Percentiles rank a stretch among this genome's conserved stretches.
Conservation (phyloP, 2,888 invertebrate genomes). For the Thymelicus acteon region DNA sequence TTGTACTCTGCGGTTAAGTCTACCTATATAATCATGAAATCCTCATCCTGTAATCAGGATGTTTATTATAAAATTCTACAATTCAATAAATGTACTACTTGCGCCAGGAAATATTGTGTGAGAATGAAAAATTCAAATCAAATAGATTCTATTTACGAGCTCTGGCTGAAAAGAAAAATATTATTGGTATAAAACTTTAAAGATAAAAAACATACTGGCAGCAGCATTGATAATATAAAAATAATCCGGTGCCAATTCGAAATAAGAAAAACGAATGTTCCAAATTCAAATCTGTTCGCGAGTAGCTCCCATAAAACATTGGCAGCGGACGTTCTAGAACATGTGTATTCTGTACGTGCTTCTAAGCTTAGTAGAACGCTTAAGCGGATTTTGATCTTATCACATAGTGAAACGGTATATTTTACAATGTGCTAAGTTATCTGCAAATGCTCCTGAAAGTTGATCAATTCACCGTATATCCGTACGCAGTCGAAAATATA, state of each 20-base stretch:
- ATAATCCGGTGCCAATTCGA: constrained; percentile 9
- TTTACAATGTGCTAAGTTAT: background rate
- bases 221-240: background rate
- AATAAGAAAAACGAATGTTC: constrained; percentile 26
- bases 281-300: constrained; percentile 37
- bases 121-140: too few species aligned
- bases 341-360: constrained; percentile 36
- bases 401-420: background rate
- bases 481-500: constrained; percentile 30
- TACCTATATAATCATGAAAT: too few species aligned
- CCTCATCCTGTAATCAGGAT: too few species aligned
- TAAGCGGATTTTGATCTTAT: constrained; percentile 10
- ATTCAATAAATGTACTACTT: too few species aligned
- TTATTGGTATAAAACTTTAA: background rate
- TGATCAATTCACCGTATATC: constrained; percentile 33
- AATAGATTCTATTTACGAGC: background rate
- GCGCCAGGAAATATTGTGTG: too few species aligned
- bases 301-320: constrained; percentile 37
- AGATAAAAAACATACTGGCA: background rate
- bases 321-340: constrained; percentile 36
- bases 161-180: background rate
- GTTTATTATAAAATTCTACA: too few species aligned
- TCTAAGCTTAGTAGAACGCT: constrained; percentile 1
- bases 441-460: constrained; percentile 28
- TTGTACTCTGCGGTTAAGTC: background rate